These are phyloP conservation scores for Sicus ferrugineus DNA, from an alignment of 2,888 invertebrate genomes.

Conservation along the genomic window DNA sequence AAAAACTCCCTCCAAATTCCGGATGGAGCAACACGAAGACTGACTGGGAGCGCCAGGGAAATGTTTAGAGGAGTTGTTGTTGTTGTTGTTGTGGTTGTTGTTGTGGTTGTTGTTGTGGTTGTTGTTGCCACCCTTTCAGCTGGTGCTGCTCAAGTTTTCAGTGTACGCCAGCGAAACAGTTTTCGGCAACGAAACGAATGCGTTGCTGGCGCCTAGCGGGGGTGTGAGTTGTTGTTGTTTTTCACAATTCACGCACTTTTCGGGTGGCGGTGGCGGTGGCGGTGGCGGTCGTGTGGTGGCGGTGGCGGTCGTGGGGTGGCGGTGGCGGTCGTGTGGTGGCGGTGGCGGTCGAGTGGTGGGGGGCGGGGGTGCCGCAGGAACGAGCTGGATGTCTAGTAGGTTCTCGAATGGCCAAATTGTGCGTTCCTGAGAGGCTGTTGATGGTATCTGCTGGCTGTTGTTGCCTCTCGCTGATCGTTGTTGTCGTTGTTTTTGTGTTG, in stretches of 20 bases:
- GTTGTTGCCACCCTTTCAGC: background rate
- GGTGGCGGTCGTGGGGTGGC: background rate
- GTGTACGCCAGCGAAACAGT: constrained; percentile 33
- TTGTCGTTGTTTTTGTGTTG: constrained; percentile 5
- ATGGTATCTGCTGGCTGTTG: background rate
- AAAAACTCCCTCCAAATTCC: constrained; percentile 13
- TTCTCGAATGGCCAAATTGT: background rate
- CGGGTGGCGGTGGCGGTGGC: background rate
- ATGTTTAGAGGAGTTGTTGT: background rate
- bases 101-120: constrained; percentile 1
- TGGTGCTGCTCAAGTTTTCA: constrained; percentile 14
- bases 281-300: background rate
- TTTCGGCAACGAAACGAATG: constrained; percentile 42
- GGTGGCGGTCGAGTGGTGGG: background rate
- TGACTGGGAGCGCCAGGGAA: background rate
- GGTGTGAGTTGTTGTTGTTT: constrained; percentile 52
- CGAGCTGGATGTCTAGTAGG: background rate
- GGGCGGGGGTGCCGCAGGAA: background rate
- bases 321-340: background rate
- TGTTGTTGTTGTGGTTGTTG: constrained; percentile 2
- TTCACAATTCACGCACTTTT: constrained; percentile 46
- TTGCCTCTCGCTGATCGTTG: constrained; percentile 1
- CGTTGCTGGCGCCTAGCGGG: constrained; percentile 55
- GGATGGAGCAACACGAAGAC: background rate
- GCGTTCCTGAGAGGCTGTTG: background rate